Evolutionary conservation across 2,797 vertebrate species (phyloP), one percentile per base, ranked within the genome.

Genomic region (Gouania willdenowi): DNA sequence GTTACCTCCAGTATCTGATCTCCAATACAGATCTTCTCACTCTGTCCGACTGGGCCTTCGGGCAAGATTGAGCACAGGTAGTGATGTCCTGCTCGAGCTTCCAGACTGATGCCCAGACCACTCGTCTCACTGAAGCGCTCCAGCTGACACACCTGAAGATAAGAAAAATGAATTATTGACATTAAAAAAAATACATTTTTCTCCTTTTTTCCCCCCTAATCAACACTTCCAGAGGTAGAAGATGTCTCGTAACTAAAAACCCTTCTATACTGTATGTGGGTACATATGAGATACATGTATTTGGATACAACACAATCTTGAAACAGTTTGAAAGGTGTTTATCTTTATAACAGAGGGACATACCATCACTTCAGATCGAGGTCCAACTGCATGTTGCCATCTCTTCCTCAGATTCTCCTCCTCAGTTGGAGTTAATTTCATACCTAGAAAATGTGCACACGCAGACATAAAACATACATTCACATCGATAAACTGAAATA

Each of bases 1-100:
- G 2, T 85, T 88, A 98, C 95, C 90, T 98, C 95, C 18, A 97
- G 51, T 7, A 98, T 90, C 41, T 96, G 89, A 35, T 98, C 94
- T 47, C 92, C 93, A 42, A 85, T 85, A 44, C 81, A 88, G 21
- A 97, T 79, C 48, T 86, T 91, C 45, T 91, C 82, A 0, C 89
- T 91, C 69, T 91, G 91, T 29, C 95, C 94, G 11, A 97, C 79
- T 0, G 94, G 93, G 1, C 93, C 93, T 66, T 97, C 95, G 0
- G 92, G 92, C 52, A 97, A 85, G 28, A 98, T 53, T 15, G 94
- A 95, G 46, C 92, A 90, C 62, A 98, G 89, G 68, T 92, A 94
- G 77, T 96, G 93, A 81, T 93, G 94, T 23, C 92, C 92, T 5
- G 89, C 88, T 6, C 91, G 83, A 41, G 91, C 91, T 73, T 98